phyloP scores from a whole-genome alignment of 2,797 vertebrate genomes.

The Lophotriccus pileatus region DNA sequence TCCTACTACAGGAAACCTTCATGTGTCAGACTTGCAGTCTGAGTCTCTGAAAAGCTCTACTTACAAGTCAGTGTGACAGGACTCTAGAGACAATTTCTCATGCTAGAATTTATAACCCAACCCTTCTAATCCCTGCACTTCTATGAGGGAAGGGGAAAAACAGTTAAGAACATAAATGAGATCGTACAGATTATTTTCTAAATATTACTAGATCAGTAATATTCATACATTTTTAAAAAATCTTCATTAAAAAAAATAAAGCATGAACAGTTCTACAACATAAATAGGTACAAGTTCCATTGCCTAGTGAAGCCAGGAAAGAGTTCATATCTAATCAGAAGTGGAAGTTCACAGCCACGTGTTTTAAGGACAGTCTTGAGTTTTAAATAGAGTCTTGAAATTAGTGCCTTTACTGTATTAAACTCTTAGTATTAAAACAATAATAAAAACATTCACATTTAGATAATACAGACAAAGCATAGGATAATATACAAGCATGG shows the following conservation, averaged over 20 bases:
- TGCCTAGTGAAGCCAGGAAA: neutral
- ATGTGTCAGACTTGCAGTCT: rapidly evolving
- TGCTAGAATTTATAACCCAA: neutral
- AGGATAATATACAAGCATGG: neutral
- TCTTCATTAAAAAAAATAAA: neutral
- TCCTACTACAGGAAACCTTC: neutral
- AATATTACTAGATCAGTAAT: neutral
- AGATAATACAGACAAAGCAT: slow-evolving; percentile 15
- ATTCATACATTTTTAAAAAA: neutral
- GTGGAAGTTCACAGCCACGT: neutral
- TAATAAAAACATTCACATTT: neutral
- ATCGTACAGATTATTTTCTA: neutral
- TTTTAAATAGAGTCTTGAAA: neutral
- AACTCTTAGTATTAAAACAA: slow-evolving; percentile 16
- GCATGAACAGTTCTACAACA: neutral
- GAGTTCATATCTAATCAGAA: neutral
- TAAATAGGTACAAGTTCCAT: neutral
- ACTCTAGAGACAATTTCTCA: neutral
- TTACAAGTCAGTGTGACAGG: neutral
- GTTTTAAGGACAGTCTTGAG: neutral
- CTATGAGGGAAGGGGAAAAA: neutral
- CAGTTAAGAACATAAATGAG: neutral
- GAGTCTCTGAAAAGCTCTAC: neutral
- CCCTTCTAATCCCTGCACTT: neutral
- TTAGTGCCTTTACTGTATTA: neutral